phyloP scores from a whole-genome alignment of 2,888 invertebrate species.

The Apamea epomidion region DNA sequence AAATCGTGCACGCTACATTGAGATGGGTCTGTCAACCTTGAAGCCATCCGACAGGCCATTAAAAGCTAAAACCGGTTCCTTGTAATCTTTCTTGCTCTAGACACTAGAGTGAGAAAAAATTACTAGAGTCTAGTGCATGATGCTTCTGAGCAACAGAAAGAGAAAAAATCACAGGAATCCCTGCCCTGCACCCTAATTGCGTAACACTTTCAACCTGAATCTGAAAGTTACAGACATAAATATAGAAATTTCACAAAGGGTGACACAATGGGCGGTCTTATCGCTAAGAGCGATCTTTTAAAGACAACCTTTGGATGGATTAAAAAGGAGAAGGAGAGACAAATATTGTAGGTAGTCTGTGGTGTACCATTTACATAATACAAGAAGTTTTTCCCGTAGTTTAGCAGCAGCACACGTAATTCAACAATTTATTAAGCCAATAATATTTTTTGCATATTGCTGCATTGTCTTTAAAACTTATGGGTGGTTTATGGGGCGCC shows the following conservation, averaged over 20 bases:
- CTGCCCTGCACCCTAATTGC: neutral
- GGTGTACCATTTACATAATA: too few species aligned
- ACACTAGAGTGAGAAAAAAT: neutral
- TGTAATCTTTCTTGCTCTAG: neutral
- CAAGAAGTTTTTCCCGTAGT: neutral
- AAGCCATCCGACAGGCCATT: neutral
- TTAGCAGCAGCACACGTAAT: conserved; percentile 6
- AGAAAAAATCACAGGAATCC: neutral
- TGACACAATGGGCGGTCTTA: too few species aligned
- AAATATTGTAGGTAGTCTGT: too few species aligned
- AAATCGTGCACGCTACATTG: too few species aligned
- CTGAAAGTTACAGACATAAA: neutral
- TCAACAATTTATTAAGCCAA: conserved; percentile 37
- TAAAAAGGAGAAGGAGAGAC: too few species aligned
- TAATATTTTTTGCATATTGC: conserved; percentile 41
- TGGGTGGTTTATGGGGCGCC: conserved; percentile 66
- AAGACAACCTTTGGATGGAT: too few species aligned
- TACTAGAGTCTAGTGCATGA: neutral
- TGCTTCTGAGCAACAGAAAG: neutral
- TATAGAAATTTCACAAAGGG: too few species aligned
- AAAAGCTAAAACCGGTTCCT: neutral
- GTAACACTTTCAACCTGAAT: neutral
- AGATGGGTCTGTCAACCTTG: neutral
- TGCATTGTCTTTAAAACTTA: conserved; percentile 52
- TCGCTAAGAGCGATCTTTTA: too few species aligned